Evolutionary conservation across 2,888 invertebrate genomes (phyloP).

Genomic region (Stenotaenia linearis): DNA sequence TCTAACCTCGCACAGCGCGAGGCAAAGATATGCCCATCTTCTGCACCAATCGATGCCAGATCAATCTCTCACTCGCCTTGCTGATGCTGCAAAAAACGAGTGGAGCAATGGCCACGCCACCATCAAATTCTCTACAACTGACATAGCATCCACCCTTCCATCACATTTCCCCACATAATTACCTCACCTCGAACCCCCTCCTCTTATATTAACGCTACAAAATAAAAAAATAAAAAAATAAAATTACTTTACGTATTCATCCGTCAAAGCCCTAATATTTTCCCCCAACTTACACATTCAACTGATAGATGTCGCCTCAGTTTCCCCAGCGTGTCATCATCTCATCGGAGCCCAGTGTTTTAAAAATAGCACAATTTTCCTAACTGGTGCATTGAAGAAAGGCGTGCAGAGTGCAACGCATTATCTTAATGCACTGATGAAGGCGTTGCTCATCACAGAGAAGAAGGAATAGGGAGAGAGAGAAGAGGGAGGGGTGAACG

Average conservation of each 20-base stretch:
- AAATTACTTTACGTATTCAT: neutral
- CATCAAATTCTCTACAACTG: neutral
- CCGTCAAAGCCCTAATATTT: neutral
- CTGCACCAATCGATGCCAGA: conserved; percentile 4
- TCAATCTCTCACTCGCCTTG: neutral
- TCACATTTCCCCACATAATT: neutral
- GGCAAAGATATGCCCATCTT: neutral
- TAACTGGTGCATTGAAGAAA: conserved; percentile 5
- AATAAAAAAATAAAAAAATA: neutral
- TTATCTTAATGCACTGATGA: conserved; percentile 9
- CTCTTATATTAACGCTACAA: too few species aligned
- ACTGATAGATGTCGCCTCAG: conserved; percentile 9
- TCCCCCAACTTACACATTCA: neutral
- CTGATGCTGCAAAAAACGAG: neutral
- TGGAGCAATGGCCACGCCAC: neutral
- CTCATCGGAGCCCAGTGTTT: neutral
- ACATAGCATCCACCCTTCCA: neutral
- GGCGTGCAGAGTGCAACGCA: neutral
- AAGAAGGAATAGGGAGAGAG: neutral
- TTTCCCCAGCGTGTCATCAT: neutral
- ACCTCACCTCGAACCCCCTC: neutral
- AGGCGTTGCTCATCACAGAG: conserved; percentile 9
- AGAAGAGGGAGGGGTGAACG: neutral
- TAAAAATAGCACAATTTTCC: neutral
- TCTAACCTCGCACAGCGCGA: neutral